Evolutionary conservation across 1,140 invertebrate species (phyloP).

Genomic region (Drosophila nikananu): DNA sequence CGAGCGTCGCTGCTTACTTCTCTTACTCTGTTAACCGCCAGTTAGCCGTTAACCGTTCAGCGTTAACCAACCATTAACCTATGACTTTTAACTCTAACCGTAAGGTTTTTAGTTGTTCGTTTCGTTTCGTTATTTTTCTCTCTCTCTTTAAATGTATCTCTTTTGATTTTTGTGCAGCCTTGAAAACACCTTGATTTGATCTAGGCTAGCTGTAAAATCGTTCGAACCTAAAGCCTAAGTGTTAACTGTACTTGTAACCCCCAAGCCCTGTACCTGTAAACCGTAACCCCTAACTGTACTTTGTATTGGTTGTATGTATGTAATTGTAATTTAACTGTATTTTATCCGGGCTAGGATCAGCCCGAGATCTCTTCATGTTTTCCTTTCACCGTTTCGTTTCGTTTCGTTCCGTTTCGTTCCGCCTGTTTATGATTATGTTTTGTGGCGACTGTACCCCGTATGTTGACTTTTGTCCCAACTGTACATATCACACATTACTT

Average conservation of each 20-base stretch:
- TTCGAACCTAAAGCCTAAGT: slow-evolving; percentile 16
- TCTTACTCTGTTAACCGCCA: slow-evolving; percentile 32
- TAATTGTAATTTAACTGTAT: slow-evolving; percentile 38
- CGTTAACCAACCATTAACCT: slow-evolving; percentile 44
- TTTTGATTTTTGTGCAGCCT: slow-evolving; percentile 34
- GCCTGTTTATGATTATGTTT: slow-evolving; percentile 20
- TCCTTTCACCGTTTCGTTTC: background rate
- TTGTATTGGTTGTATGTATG: slow-evolving; percentile 35
- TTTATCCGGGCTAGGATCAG: background rate
- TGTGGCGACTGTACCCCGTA: slow-evolving; percentile 25
- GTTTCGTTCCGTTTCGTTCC: slow-evolving; percentile 6
- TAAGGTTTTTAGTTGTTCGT: slow-evolving; percentile 5
- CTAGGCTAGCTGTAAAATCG: slow-evolving; percentile 39
- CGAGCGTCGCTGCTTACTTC: slow-evolving; percentile 53
- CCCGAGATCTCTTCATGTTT: slow-evolving; percentile 7
- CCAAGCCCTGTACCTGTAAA: slow-evolving; percentile 2
- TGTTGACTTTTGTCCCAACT: slow-evolving; percentile 15
- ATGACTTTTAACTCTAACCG: slow-evolving; percentile 25
- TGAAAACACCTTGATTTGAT: slow-evolving; percentile 12
- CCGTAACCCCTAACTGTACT: slow-evolving; percentile 22
- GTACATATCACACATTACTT: slow-evolving; percentile 20
- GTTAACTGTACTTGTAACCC: slow-evolving; percentile 33
- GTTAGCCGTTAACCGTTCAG: slow-evolving; percentile 47
- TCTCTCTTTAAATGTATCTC: slow-evolving; percentile 2
- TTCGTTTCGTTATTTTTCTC: background rate